A percentile compares a stretch with the other conserved stretches of the same genome.
phyloP scores from a whole-genome alignment of 2,797 vertebrate genomes.

The Lithobates sylvaticus region DNA sequence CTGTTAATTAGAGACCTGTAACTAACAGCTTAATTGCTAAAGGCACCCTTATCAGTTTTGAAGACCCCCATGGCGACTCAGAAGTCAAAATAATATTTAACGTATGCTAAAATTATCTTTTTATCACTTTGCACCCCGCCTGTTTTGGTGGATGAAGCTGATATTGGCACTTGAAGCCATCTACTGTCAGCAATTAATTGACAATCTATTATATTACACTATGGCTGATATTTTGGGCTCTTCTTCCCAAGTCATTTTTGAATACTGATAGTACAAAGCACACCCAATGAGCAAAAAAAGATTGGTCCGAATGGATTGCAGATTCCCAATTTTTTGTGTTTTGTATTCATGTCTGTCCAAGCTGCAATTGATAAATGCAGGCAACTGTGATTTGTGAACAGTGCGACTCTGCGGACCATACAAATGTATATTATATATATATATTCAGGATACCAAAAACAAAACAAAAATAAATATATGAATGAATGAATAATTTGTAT shows the following conservation, averaged over 20 bases:
- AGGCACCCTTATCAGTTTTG: background rate
- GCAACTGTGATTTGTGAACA: no score
- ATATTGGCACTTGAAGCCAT: conserved; percentile 15
- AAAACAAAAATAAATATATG: no score
- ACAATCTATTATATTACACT: background rate
- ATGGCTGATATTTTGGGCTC: background rate
- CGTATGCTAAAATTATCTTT: conserved; percentile 31
- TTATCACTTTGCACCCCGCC: background rate
- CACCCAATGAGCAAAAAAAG: background rate
- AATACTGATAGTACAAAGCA: no score
- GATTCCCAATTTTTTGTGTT: background rate
- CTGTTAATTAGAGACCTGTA: conserved; percentile 57
- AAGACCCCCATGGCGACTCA: conserved; percentile 16
- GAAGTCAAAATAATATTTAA: conserved; percentile 46
- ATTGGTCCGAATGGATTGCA: background rate
- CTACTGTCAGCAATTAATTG: conserved; percentile 5
- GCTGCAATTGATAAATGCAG: no score
- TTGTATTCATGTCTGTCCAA: background rate
- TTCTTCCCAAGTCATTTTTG: no score
- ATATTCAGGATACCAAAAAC: no score
- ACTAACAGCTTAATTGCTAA: conserved; percentile 35
- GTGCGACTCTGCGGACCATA: no score
- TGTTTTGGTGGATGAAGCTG: background rate
- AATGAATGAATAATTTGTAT: no score
- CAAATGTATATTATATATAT: no score